Evolutionary conservation across 1,140 invertebrate genomes (phyloP), one percentile per base, ranked within the genome.

Genomic region (Akabosia matsudoensis): DNA sequence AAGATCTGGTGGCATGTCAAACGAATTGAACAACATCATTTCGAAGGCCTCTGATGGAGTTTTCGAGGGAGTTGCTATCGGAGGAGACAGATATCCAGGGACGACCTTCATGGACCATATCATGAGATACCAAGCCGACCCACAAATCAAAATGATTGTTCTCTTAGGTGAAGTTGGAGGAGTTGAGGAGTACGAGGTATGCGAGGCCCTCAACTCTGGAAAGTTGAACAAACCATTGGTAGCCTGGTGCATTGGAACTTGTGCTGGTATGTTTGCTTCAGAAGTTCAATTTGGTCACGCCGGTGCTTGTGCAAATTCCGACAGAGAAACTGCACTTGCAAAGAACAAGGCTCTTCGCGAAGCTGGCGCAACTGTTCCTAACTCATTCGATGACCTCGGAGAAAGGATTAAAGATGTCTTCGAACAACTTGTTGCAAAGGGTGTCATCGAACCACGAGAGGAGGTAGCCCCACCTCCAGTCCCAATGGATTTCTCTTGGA

Each of bases 201-300:
- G 96, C 80, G 87, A 92, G 52, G 96, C 96, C 0, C 87, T 99
- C 0, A 90, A 93, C 82, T 88, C 90, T 54, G 90, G 91, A 4
- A 87, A 88, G 70, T 91, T 99, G 70, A 97, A 90, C 22, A 99
- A 99, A 84, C 97, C 97, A 0, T 83, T 99, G 52, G 92, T 99
- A 1, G 96, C 97, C 16, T 99, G 97, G 97, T 99, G 97, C 84
- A 98, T 99, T 82, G 31, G 80, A 54, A 80, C 80, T 28, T 74
- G 83, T 82, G 18, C 84, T 88, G 89, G 89, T 72, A 97, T 97
- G 95, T 97, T 97, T 84, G 94, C 92, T 1, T 93, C 95, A 10
- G 96, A 98, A 84, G 97, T 99, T n/a, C 97, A 99, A 86, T 99
- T 99, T 86, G 97, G 97, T 0, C 97, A 99, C 87, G 97, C 97